These are phyloP conservation scores for Belonocnema kinseyi DNA, from an alignment of 1,140 invertebrate genomes.

Conservation along the genomic window DNA sequence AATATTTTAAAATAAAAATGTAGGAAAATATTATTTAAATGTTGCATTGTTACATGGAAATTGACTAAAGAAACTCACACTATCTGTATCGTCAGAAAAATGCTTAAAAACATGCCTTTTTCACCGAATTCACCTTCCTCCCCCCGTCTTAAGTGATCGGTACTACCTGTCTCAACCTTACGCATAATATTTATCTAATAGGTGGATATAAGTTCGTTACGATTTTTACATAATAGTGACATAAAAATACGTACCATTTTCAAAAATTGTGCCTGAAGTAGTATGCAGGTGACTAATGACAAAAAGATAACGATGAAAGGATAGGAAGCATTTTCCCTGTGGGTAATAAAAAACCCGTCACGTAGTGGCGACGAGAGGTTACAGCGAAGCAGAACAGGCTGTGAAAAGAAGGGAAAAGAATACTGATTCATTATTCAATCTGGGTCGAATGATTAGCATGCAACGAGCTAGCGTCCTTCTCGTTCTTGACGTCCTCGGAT, in stretches of 20 bases:
- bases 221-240: too few relatives aligned
- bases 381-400: slow-evolving; percentile 47
- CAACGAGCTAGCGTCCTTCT: slow-evolving; percentile 51
- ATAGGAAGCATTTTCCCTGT: not conserved
- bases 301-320: not conserved
- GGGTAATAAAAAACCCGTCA: slow-evolving; percentile 68
- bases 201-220: too few relatives aligned
- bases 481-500: slow-evolving; percentile 62
- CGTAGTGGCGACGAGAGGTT: slow-evolving; percentile 56
- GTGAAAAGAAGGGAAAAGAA: slow-evolving; percentile 67
- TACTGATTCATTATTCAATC: slow-evolving; percentile 77
- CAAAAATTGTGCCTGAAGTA: not conserved
- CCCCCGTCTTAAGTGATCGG: too few relatives aligned
- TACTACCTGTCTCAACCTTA: too few relatives aligned
- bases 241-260: not conserved
- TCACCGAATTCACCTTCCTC: too few relatives aligned
- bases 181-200: too few relatives aligned
- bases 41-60: too few relatives aligned
- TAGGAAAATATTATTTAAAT: too few relatives aligned
- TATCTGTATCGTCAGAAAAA: too few relatives aligned
- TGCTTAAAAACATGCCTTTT: too few relatives aligned
- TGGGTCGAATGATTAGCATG: slow-evolving; percentile 76
- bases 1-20: too few relatives aligned
- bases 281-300: not conserved
- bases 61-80: too few relatives aligned